Evolutionary conservation across 2,888 invertebrate species (phyloP), one percentile per base, ranked within the genome.

Genomic region (Thera britannica): DNA sequence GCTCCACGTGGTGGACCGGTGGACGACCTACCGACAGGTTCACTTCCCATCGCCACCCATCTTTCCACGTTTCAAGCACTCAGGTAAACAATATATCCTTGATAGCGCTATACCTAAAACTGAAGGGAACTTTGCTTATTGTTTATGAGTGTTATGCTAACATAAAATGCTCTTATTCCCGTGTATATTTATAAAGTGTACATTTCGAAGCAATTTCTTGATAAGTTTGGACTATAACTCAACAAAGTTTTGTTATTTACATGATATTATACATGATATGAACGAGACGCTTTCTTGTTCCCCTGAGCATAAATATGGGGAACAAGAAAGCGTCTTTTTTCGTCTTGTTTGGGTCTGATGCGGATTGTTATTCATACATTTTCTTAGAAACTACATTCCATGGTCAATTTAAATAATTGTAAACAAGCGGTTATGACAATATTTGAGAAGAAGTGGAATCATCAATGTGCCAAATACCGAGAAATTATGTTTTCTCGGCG

Each of bases 41-140:
- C 48, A 63, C 51, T 61, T 69, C 56, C 70, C 58, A 60, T 60
- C 59, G 61, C 65, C 72, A 65, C 68, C 59, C 59, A 62, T 66
- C 60, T 69, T 60, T 61, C 68, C 64, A 59, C 49, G 41, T 41
- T 46, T 41, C 35, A 70, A 72, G 75, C 54, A 65, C 6, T 12
- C 73, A 76, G 72, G 82, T 80, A 83, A 77, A 84, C 9, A 82
- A 83, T 77, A 77, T 83, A 83, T 83, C 76, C 80, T 83, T 83
- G 82, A 84, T 79, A 79, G 65, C 76, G 67, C 65, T 75, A 23
- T 23, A 74, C 74, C 79, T 86, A 83, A 86, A 83, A 70, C 76
- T 66, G 67, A 80, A 80, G 48, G 46, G 54, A 58, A 70, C 67
- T 78, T 64, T 76, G 70, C 69, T 23, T 23, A 67, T 74, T 74